Base-by-base conservation (phyloP, 2,113 vertebrate species). In the Crotophaga sulcirostris region DNA sequence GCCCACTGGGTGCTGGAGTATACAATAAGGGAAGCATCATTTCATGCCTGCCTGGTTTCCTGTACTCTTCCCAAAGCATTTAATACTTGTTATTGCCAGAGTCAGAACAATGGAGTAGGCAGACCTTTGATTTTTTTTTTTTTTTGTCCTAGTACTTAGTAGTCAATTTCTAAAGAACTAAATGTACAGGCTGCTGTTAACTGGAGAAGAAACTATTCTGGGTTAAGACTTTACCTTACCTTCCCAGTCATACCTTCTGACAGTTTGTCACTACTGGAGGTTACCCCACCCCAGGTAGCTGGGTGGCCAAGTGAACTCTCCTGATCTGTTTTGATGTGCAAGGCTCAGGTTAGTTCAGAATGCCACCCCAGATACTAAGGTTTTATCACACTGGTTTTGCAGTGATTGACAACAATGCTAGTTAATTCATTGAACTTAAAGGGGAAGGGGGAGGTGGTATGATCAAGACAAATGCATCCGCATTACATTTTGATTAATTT, bases 291-390 rank as follows among this genome's bases (percentile, higher is more conserved):
- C 20, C 29, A 31, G 56, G 47, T 25, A 18, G 31, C 16, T 11
- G 13, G 31, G 11, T 29, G 40, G 42, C 31, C 10, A 38, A 5
- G 10, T 15, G 49, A 45, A 40, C 2, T 0, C 26, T 73, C 10
- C 52, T 42, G 10, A 11, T 68, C 20, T 23, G 9, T 15, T 59
- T 9, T 11, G 16, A 26, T 26, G 31, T 34, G 12, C 25, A 40
- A 28, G 45, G 19, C 2, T 5, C 58, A 72, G n/a, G 21, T 33
- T 24, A 25, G n/a, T 16, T 84, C 42, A 31, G 28, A 56, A 18
- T n/a, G 55, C 12, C 23, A 5, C 34, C 31, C 9, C 20, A 4
- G 7, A 10, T 47, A 15, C 38, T 42, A 20, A 34, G 1, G 1
- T 66, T 34, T 16, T 18, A 5, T 54, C 45, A 16, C 4, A 6